Conservation (phyloP, 2,797 vertebrate species). For the Agapornis canus region DNA sequence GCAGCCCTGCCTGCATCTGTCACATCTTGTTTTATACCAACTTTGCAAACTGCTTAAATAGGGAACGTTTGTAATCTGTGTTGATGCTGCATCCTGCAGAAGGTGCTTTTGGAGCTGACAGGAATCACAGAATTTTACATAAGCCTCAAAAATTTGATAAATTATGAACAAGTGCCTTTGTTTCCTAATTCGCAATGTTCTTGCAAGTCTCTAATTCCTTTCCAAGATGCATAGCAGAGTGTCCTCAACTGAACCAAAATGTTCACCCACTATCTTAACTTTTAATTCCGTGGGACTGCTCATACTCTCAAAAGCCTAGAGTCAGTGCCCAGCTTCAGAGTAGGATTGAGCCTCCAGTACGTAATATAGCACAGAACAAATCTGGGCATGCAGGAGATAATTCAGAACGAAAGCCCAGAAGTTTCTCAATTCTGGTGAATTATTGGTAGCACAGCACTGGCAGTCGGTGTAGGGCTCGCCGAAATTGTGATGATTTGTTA, state of each 20-base stretch:
- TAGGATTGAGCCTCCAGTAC: not conserved
- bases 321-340: not conserved
- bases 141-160: not conserved
- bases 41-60: not conserved
- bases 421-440: slow-evolving; percentile 36
- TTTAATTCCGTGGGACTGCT: not conserved
- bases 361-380: slow-evolving; percentile 33
- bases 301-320: not conserved
- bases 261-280: not conserved
- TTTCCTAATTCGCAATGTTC: not conserved
- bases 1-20: not conserved
- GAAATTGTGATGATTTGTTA: slow-evolving; percentile 35
- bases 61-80: not conserved
- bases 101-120: not conserved
- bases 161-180: not conserved
- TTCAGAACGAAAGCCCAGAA: not conserved
- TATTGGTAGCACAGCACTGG: not conserved
- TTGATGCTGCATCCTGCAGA: not conserved
- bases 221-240: not conserved
- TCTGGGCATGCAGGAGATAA: slow-evolving; percentile 40
- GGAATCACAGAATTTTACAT: not conserved
- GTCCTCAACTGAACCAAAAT: not conserved
- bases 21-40: not conserved
- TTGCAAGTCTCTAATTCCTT: not conserved
- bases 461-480: not conserved